phyloP scores from a whole-genome alignment of 1,140 invertebrate species.

The Sarcophaga bullata region DNA sequence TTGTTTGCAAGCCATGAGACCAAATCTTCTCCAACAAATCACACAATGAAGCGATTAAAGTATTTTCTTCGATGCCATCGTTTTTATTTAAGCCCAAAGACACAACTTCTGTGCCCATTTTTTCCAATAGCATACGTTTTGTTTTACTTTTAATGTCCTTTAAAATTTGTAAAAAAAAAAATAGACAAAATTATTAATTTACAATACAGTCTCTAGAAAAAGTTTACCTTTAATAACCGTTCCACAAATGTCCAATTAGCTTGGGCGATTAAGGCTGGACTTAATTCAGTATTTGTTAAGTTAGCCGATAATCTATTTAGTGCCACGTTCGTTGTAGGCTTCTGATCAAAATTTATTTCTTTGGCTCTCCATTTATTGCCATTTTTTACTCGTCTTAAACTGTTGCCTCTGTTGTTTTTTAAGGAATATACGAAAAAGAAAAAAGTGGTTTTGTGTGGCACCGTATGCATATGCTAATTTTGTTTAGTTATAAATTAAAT shows the following conservation, averaged over 20 bases:
- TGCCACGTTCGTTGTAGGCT: conserved; percentile 53
- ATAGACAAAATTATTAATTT: neutral
- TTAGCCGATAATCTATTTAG: conserved; percentile 62
- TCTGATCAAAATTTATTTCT: conserved; percentile 69
- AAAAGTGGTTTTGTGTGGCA: conserved; percentile 40
- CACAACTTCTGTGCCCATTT: conserved; percentile 92
- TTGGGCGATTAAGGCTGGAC: conserved; percentile 84
- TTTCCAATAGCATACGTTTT: conserved; percentile 97
- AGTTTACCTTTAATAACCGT: conserved; percentile 87
- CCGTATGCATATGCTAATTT: conserved; percentile 11
- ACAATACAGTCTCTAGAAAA: neutral
- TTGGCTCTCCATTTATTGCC: conserved; percentile 71
- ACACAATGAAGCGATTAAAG: conserved; percentile 95
- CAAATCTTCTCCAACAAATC: conserved; percentile 97
- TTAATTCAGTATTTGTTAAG: conserved; percentile 60
- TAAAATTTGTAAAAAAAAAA: neutral
- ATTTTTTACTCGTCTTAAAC: conserved; percentile 71
- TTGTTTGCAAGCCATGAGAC: conserved; percentile 95
- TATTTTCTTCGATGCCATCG: conserved; percentile 94
- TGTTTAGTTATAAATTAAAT: neutral
- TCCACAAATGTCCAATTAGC: conserved; percentile 99
- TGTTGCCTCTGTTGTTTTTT: conserved; percentile 68
- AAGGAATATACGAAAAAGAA: conserved; percentile 27
- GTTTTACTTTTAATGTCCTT: conserved; percentile 93
- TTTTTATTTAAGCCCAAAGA: conserved; percentile 74